Percentiles rank a stretch among this genome's conserved stretches.
phyloP scores from a whole-genome alignment of 92 coral and sea anemone species.

The Anthopleura xanthogrammica region DNA sequence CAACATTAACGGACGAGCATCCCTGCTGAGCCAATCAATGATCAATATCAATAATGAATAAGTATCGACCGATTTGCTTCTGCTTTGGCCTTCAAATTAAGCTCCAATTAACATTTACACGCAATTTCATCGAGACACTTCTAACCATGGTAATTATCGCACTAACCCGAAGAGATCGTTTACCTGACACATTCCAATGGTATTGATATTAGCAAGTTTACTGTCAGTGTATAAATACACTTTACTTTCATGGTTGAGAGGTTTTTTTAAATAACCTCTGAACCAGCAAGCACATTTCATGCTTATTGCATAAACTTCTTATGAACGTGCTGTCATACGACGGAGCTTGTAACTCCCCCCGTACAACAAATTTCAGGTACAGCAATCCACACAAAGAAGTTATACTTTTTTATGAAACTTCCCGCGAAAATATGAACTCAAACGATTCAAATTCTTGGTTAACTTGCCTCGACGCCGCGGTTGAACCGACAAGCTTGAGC shows the following conservation, averaged over 20 bases:
- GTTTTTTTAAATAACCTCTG: neutral
- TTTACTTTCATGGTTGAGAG: neutral
- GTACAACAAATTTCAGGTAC: too few species aligned
- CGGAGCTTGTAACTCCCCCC: too few species aligned
- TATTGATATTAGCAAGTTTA: neutral
- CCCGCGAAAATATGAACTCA: too few species aligned
- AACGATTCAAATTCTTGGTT: too few species aligned
- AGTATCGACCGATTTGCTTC: neutral
- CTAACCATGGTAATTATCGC: neutral
- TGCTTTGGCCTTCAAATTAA: neutral
- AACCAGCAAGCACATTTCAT: neutral
- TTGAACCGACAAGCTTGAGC: too few species aligned
- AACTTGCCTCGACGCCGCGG: too few species aligned
- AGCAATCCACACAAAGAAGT: too few species aligned
- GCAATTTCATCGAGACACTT: conserved; percentile 1
- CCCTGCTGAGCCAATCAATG: conserved; percentile 23
- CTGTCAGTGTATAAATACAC: too few species aligned
- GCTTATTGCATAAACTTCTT: neutral
- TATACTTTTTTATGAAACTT: too few species aligned
- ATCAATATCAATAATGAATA: conserved; percentile 3
- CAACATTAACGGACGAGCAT: conserved; percentile 4
- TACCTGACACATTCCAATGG: neutral
- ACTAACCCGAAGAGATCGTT: neutral
- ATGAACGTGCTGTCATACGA: too few species aligned
- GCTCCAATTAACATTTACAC: neutral